Base-by-base conservation (phyloP, 2,113 vertebrate species). In the Sebastes schlegelii region DNA sequence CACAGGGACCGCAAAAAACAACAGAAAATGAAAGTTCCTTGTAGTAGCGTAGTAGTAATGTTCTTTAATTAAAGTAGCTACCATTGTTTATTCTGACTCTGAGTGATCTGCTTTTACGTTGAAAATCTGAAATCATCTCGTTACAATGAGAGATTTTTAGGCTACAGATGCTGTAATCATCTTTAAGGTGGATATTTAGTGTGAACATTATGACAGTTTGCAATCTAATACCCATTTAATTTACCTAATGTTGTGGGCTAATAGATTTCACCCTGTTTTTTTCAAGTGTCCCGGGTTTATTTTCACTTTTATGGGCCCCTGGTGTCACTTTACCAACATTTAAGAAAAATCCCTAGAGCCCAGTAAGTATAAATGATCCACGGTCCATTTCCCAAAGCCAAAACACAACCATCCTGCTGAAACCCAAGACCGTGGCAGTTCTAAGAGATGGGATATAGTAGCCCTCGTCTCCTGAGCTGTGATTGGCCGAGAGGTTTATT, bases 301-400 rank as follows among this genome's bases (percentile, higher is more conserved):
- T 80, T 87, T 88, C 63, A 77, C 77, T 77, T 62, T 45, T 26
- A 23, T 9, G 42, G 77, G 52, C 57, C 63, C 66, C 79, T 68
- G 54, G 60, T 82, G 45, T 79, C 57, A 40, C 61, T 77, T 86
- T 55, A 70, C 45, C 8, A 9, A 49, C 58, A 62, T 48, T 52
- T 1, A n/a, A 48, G 82, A 68, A 62, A n/a, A 75, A 45, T 40
- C 40, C 52, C 43, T 10, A 49, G 66, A 81, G 68, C 17, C 8
- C 54, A 5, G 51, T 82, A 63, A 88, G 70, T 64, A 5, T 54
- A 78, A 88, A 83, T 85, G 74, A 84, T 68, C 84, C 85, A 78
- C 52, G 90, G 86, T 72, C 74, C 76, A 79, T 92, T 93, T 85
- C 74, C 58, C 42, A 12, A 74, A 85, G 80, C 79, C 78, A 48